phyloP scores from a whole-genome alignment of 2,113 vertebrate species.

The Hypocryptadius cinnamomeus region DNA sequence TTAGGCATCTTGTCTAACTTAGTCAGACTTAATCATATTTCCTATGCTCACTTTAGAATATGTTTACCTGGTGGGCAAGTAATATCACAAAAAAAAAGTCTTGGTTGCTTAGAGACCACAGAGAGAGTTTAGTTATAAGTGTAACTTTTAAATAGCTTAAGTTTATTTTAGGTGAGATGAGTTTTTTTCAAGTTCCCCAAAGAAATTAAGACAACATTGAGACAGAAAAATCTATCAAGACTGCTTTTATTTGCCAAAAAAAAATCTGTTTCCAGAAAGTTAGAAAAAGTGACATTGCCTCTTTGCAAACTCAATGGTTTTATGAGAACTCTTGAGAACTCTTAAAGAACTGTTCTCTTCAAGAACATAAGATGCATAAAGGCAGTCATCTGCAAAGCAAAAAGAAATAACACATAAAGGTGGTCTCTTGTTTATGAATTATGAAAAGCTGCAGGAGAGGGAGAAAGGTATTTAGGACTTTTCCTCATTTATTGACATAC shows the following conservation, averaged over 20 bases:
- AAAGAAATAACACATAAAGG: not conserved
- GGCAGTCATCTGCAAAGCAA: not conserved
- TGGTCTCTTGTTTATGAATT: not conserved
- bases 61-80: not conserved
- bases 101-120: not conserved
- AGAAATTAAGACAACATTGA: not conserved
- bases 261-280: not conserved
- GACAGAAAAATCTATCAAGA: not conserved
- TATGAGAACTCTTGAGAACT: not conserved
- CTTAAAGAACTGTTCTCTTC: not conserved
- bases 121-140: not conserved
- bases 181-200: not conserved
- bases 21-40: not conserved
- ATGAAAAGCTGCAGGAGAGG: not conserved
- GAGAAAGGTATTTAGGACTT: not conserved
- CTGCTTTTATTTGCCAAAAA: not conserved
- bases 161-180: not conserved
- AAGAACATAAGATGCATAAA: not conserved
- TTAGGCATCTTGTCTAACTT: not conserved
- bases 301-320: not conserved
- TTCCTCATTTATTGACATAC: not conserved
- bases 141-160: not conserved
- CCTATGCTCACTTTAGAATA: not conserved
- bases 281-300: not conserved
- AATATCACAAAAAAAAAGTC: not conserved